Conservation (phyloP, 2,113 vertebrate species). For the Periophthalmodon schlosseri region DNA sequence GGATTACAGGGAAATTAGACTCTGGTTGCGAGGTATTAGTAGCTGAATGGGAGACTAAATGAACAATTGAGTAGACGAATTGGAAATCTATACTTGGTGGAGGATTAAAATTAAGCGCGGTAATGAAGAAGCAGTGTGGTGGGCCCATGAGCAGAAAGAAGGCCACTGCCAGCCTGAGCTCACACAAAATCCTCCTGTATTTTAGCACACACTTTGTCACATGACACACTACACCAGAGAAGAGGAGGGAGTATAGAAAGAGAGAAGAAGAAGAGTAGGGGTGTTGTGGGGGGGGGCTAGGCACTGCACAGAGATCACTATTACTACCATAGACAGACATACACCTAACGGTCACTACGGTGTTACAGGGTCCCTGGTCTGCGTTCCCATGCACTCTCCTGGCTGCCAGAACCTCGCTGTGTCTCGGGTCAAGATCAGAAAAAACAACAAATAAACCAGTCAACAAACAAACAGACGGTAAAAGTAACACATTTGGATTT, state of each 20-base stretch:
- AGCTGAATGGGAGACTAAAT: constrained; percentile 62
- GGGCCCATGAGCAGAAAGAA: constrained; percentile 1
- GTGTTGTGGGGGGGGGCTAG: constrained; percentile 34
- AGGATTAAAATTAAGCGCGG: constrained; percentile 52
- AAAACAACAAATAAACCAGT: constrained; percentile 56
- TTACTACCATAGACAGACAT: constrained; percentile 63
- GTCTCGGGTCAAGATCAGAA: constrained; percentile 61
- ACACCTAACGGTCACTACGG: constrained; percentile 60
- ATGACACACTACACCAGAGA: constrained; percentile 66
- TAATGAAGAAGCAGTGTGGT: constrained; percentile 48
- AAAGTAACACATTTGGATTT: constrained; percentile 69
- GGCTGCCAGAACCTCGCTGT: constrained; percentile 81
- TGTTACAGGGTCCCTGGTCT: constrained; percentile 65
- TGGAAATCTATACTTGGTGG: constrained; percentile 66
- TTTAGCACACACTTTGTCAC: constrained; percentile 60
- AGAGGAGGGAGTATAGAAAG: constrained; percentile 18
- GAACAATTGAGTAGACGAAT: constrained; percentile 57
- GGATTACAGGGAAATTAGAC: constrained; percentile 63
- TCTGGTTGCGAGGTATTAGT: constrained; percentile 50
- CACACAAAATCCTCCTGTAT: constrained; percentile 58
- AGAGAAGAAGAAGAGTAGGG: neutral
- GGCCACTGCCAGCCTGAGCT: constrained; percentile 62
- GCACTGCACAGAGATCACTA: constrained; percentile 74
- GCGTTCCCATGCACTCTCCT: constrained; percentile 82
- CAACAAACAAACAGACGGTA: constrained; percentile 65